A percentile compares a stretch with the other conserved stretches of the same genome.
phyloP scores from a whole-genome alignment of 2,888 invertebrate species.

The Bimastos eiseni region DNA sequence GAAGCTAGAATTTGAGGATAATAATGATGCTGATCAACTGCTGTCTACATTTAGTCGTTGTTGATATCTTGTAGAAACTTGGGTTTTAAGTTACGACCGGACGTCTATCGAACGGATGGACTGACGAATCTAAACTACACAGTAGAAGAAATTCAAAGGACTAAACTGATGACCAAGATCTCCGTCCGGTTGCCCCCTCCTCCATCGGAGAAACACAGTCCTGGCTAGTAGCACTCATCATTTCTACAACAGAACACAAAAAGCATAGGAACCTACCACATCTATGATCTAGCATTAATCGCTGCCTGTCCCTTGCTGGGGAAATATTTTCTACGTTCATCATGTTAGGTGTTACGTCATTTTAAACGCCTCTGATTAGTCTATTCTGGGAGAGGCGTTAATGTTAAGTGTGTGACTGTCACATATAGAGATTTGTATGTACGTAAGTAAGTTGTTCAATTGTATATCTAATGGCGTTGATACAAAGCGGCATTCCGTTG shows the following conservation, averaged over 20 bases:
- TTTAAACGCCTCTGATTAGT: too few species aligned
- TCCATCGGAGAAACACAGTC: not conserved
- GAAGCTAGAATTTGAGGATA: not conserved
- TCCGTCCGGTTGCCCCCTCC: not conserved
- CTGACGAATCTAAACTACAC: not conserved
- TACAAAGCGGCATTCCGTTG: not conserved
- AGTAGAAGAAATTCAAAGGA: not conserved
- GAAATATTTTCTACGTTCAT: too few species aligned
- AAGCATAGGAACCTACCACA: too few species aligned
- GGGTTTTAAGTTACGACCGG: not conserved
- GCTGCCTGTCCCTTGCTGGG: too few species aligned
- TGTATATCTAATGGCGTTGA: too few species aligned
- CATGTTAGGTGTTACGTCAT: too few species aligned
- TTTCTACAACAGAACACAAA: too few species aligned
- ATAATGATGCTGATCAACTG: not conserved
- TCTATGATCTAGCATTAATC: too few species aligned
- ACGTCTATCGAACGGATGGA: not conserved
- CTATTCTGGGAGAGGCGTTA: too few species aligned
- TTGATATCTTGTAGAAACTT: not conserved
- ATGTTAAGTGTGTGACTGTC: too few species aligned
- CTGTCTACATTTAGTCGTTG: not conserved
- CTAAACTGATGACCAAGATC: not conserved
- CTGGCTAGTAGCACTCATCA: not conserved
- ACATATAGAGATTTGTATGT: too few species aligned
- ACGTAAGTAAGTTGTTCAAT: too few species aligned